Evolutionary conservation across 2,797 vertebrate genomes (phyloP).

Genomic region (Argyrosomus regius): DNA sequence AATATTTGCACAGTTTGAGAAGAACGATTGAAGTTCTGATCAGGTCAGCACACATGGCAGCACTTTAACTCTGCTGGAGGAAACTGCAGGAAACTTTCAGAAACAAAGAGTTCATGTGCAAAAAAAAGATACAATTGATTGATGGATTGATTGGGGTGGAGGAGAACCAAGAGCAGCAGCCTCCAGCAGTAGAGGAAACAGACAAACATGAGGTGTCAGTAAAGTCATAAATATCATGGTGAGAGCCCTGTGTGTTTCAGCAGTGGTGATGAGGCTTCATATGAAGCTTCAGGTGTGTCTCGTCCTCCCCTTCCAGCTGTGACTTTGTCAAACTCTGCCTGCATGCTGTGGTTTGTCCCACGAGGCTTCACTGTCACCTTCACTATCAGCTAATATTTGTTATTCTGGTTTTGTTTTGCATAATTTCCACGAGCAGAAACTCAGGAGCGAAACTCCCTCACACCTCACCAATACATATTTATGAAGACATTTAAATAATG

Average conservation of each 20-base stretch:
- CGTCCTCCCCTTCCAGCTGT: background rate
- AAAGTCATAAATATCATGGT: background rate
- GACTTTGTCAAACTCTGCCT: background rate
- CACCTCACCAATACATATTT: constrained; percentile 17
- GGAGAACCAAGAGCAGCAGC: too few species aligned
- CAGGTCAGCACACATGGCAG: too few species aligned
- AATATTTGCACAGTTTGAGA: too few species aligned
- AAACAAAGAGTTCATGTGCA: too few species aligned
- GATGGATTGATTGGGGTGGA: too few species aligned
- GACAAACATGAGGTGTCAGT: too few species aligned
- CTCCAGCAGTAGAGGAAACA: background rate
- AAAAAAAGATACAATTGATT: too few species aligned
- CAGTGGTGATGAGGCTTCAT: background rate
- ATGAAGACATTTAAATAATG: constrained; percentile 34
- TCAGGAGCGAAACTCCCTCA: constrained; percentile 2
- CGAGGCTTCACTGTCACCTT: background rate
- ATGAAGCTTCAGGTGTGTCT: background rate
- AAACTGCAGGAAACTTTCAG: too few species aligned
- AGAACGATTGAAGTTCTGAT: too few species aligned
- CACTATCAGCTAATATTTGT: background rate
- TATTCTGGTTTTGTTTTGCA: constrained; percentile 25
- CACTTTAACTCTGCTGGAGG: too few species aligned
- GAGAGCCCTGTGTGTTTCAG: background rate
- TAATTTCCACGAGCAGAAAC: background rate
- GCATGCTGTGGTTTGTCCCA: background rate